These are phyloP conservation scores for Crocuta crocuta DNA, from an alignment of 2,113 vertebrate species.

Conservation along the genomic window DNA sequence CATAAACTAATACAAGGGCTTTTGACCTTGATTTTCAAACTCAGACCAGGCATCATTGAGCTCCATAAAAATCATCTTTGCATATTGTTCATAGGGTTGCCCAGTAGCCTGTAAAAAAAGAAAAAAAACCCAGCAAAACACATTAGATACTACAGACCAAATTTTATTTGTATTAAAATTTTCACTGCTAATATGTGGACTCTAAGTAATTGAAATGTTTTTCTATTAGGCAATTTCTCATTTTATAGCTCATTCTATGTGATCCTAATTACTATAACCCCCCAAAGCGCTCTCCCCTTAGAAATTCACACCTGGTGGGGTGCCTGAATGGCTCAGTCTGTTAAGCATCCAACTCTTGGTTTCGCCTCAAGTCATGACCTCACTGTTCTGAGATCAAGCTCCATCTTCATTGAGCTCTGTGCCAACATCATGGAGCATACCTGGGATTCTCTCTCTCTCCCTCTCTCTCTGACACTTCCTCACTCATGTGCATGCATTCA, in stretches of 20 bases:
- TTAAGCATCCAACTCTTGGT: too few species aligned
- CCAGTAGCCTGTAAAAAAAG: conserved; percentile 93
- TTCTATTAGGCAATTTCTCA: background rate
- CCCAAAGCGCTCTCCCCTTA: background rate
- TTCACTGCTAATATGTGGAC: background rate
- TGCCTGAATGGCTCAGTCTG: too few species aligned
- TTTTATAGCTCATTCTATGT: background rate
- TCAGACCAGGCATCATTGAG: conserved; percentile 99
- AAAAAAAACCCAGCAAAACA: conserved; percentile 1
- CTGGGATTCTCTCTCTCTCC: too few species aligned
- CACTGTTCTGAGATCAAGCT: too few species aligned
- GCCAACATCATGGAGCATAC: too few species aligned
- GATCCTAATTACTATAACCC: background rate
- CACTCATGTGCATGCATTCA: too few species aligned
- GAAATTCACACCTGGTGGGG: background rate
- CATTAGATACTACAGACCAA: conserved; percentile 52
- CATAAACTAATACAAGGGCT: conserved; percentile 93
- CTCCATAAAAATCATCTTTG: conserved; percentile 99
- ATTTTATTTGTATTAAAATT: background rate
- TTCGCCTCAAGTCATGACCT: too few species aligned
- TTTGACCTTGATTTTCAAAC: conserved; percentile 99
- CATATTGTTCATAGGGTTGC: conserved; percentile 99
- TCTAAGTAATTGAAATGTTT: conserved; percentile 18
- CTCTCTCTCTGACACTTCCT: too few species aligned
- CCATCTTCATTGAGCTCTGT: too few species aligned